Base-by-base conservation (phyloP, 2,888 invertebrate genomes). In the Drosophila nr. fundita region DNA sequence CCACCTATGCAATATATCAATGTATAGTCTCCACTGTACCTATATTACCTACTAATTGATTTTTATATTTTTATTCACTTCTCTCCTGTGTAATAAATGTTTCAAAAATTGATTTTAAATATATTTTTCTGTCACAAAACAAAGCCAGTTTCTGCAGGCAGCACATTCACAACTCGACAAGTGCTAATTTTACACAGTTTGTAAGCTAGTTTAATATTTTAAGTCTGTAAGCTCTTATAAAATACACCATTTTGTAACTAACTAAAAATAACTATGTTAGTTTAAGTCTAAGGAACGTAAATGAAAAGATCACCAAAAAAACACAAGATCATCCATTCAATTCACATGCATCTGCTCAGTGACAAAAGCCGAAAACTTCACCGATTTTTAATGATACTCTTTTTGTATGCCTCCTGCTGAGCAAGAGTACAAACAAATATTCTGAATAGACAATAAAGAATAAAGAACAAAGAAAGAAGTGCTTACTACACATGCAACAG, bases 401-500 rank as follows among this genome's bases (percentile, higher is more conserved):
- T 58, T 68, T 74, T 61, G 18, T 66, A 58, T 53, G 45, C 58
- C 54, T 49, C 34, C 50, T 54, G 61, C 53, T 63, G 45, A 27
- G 18, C 10, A 73, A 66, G 13, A 53, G 21, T 58, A 27, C 29
- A 30, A 66, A 27, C 8, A 60, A 40, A 53, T 59, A 49, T 45
- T 55, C 45, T 45, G 24, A 24, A 24, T 45, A 45, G 45, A 8
- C 18, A 11, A n/a, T 30, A 30, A 30, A 30, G 30, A 30, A 30
- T 30, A 50, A 60, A 13, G 3, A 53, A 29, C 42, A 66, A 64
- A 40, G n/a, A 59, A 65, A 32, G 63, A 72, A 78, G 69, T 74
- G 75, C 78, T 82, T 69, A 70, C 76, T 76, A 82, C 68, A 78
- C 77, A 77, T 76, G 34, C 68, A 49, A 67, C 45, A 72, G 42